Conservation (phyloP, 2,888 invertebrate species). For the Luperina nickerlii region DNA sequence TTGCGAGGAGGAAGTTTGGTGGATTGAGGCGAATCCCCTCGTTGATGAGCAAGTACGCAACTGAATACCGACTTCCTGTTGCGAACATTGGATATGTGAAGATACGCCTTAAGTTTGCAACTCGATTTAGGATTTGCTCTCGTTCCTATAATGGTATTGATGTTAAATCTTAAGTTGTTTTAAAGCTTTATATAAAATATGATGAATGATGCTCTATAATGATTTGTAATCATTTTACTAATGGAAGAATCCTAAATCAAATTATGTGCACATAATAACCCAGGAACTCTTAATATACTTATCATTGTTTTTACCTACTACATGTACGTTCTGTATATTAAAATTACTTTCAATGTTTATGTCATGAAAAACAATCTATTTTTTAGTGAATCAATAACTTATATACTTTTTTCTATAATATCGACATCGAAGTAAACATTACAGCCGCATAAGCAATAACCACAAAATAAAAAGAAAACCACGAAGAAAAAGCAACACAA, state of each 20-base stretch:
- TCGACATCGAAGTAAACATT: neutral
- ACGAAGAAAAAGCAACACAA: conserved; percentile 26
- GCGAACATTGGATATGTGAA: conserved; percentile 69
- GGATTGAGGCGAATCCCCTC: conserved; percentile 80
- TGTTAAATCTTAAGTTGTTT: conserved; percentile 20
- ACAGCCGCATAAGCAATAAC: neutral
- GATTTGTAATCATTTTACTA: neutral
- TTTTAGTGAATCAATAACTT: neutral
- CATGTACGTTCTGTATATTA: neutral
- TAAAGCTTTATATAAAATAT: neutral
- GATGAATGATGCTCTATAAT: too few species aligned
- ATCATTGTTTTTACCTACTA: neutral
- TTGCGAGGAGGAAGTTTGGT: conserved; percentile 82
- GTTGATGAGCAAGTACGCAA: conserved; percentile 78
- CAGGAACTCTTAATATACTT: neutral
- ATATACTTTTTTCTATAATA: neutral
- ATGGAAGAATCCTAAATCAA: neutral
- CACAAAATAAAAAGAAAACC: neutral
- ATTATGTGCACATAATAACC: neutral
- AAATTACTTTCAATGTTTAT: neutral
- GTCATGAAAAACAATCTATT: neutral
- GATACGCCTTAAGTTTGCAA: conserved; percentile 60
- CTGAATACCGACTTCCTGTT: conserved; percentile 76
- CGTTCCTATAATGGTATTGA: conserved; percentile 8
- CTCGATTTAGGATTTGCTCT: conserved; percentile 42